Conservation (phyloP, 2,797 vertebrate genomes). For the Syngnathus rostellatus region DNA sequence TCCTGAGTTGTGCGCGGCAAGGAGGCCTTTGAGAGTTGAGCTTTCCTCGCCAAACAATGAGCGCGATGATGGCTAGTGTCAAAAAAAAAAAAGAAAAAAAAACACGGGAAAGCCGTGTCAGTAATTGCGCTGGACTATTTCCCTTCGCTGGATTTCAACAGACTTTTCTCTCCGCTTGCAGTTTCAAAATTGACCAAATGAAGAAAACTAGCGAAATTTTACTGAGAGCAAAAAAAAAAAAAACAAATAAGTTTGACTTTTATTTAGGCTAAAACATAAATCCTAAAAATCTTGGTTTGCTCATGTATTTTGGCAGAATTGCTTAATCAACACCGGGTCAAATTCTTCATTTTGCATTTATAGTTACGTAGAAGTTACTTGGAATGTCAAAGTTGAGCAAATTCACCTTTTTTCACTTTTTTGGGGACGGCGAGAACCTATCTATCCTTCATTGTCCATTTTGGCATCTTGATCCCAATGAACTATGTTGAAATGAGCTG, state of each 20-base stretch:
- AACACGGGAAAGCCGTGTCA: slow-evolving; percentile 37
- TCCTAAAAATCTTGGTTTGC: not conserved
- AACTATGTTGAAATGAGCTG: not conserved
- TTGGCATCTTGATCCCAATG: not conserved
- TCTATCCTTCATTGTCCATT: not conserved
- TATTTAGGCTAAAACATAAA: not conserved
- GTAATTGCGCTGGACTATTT: slow-evolving; percentile 55
- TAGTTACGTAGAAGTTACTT: no score
- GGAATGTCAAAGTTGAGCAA: no score
- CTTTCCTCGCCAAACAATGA: slow-evolving; percentile 57
- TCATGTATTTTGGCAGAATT: not conserved
- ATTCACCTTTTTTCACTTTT: no score
- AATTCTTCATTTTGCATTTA: not conserved
- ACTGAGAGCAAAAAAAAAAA: slow-evolving; percentile 11
- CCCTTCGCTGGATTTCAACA: slow-evolving; percentile 43
- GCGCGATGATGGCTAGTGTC: slow-evolving; percentile 63
- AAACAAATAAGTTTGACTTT: not conserved
- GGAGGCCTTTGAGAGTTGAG: slow-evolving; percentile 56
- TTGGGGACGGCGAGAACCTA: not conserved
- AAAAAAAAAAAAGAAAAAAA: slow-evolving; percentile 54
- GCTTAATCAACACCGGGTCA: not conserved
- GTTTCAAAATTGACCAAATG: slow-evolving; percentile 19
- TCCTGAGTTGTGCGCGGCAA: slow-evolving; percentile 62
- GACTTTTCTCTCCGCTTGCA: slow-evolving; percentile 15
- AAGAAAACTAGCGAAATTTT: slow-evolving; percentile 20